Evolutionary conservation across 2,113 vertebrate genomes (phyloP).

Genomic region (Electrona antarctica): DNA sequence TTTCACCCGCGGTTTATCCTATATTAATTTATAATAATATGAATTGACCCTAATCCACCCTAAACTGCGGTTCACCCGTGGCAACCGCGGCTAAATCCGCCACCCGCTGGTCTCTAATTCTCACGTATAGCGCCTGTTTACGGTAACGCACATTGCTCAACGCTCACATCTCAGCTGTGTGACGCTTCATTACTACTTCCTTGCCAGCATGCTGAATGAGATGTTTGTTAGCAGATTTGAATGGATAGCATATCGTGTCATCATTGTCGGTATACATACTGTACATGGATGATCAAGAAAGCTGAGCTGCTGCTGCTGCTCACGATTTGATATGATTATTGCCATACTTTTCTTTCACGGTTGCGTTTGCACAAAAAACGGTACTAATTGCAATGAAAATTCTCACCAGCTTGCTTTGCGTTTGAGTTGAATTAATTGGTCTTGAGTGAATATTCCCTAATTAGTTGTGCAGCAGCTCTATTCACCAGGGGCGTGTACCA

Average conservation of each 20-base stretch:
- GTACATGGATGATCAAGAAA: neutral
- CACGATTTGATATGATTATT: neutral
- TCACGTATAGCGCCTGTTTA: too few species aligned
- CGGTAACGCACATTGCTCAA: neutral
- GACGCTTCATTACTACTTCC: neutral
- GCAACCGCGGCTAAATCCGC: too few species aligned
- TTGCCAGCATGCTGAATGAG: neutral
- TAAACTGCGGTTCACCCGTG: too few species aligned
- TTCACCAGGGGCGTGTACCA: conserved; percentile 3
- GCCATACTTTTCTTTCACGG: neutral
- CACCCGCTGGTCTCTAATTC: too few species aligned
- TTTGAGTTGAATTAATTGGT: conserved; percentile 23
- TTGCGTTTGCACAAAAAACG: neutral
- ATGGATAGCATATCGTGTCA: neutral
- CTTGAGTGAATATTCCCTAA: conserved; percentile 19
- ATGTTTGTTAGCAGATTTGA: neutral
- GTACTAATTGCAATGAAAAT: conserved; percentile 22
- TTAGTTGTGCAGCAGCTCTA: neutral
- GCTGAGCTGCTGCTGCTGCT: conserved; percentile 1
- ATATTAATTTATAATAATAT: too few species aligned
- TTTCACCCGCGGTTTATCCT: too few species aligned
- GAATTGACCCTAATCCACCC: too few species aligned
- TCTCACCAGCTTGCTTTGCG: conserved; percentile 19
- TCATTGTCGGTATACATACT: neutral
- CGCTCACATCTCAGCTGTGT: neutral